Evolutionary conservation across 2,113 vertebrate genomes (phyloP), one percentile per base, ranked within the genome.

Genomic region (Ailuropoda melanoleuca): DNA sequence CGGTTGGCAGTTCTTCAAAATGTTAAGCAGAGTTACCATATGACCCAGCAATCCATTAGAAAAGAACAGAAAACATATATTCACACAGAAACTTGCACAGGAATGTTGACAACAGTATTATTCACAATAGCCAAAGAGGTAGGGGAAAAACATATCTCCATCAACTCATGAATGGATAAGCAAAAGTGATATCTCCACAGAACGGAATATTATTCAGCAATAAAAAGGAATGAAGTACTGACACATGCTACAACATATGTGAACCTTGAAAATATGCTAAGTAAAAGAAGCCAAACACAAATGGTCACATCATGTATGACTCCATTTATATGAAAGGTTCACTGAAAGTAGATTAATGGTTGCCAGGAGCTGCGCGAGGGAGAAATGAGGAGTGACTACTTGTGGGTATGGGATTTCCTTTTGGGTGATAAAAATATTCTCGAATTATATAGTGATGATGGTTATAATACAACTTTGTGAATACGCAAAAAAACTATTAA

Each of bases 311-410:
- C 81, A 18, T 92, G 74, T 26, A 37, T 81, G 66, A 88, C 34
- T 95, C 72, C 72, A 91, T 80, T 74, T 81, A 53, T 62, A 66
- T 50, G 39, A 95, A 95, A 93, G n/a, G 31, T 78, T 93, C 62
- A 88, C 3, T 68, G n/a, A 82, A 96, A 77, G 29, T 34, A 88
- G n/a, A 85, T 43, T n/a, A 93, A n/a, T 85, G 39, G 39, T n/a
- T 93, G 37, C 62, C 37, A 90, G 39, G 17, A 86, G 48, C 4
- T 56, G 34, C 23, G 12, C 8, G 23, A 64, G 10, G 19, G 21
- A 82, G 34, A 21, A 48, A 14, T 37, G 14, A 39, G n/a, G 26
- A 92, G 24, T 46, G 68, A 53, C 31, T 62, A 62, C 18, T 88
- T 81, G 74, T 55, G 37, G 15, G 39, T 50, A 37, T 15, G 24